Base-by-base conservation (phyloP, 2,113 vertebrate genomes). In the Hyperoodon ampullatus region DNA sequence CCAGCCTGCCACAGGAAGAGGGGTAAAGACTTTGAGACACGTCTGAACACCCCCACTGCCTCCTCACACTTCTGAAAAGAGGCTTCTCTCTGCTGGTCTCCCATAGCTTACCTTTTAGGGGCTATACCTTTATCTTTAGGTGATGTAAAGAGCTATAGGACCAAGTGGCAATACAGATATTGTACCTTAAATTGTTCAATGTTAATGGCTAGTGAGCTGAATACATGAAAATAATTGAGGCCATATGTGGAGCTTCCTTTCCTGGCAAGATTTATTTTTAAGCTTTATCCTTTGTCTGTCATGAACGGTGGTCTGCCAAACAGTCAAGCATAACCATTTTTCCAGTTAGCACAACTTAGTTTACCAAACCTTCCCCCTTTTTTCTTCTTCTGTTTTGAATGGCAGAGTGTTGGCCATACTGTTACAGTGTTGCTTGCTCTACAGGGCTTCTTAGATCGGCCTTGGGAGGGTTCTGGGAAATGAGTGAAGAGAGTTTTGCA, bases 11-110 rank as follows among this genome's bases (percentile, higher is more conserved):
- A 6, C 0, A 0, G 19, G 58, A 89, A 21, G 42, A 6, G 30
- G 13, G 21, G 6, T 65, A 33, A 65, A 16, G 26, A 82, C 39
- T 44, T 75, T 55, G 74, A 83, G 65, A 26, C 2, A 5, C 21
- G 42, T 65, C 61, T 80, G 15, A 81, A 86, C 44, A n/a, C 53
- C 33, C 6, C 70, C 89, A 30, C 42, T 91, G 93, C 96, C 93
- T 91, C 96, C 94, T 91, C 87, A 71, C 0, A 26, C 88, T 98
- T 97, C 81, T 97, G 94, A 97, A 97, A 97, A 97, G 90, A 70
- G 93, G 93, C 47, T 94, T 93, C 95, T 92, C 11, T 89, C 96
- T 93, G 91, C 84, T 83, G 2, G 33, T 15, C 42, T 53, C n/a
- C 21, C 30, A 9, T 1, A 9, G 39, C 65, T 72, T 47, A 35